Percentiles rank a stretch among this genome's conserved stretches.
Conservation (phyloP, 2,797 vertebrate species). For the Eulemur mongoz region DNA sequence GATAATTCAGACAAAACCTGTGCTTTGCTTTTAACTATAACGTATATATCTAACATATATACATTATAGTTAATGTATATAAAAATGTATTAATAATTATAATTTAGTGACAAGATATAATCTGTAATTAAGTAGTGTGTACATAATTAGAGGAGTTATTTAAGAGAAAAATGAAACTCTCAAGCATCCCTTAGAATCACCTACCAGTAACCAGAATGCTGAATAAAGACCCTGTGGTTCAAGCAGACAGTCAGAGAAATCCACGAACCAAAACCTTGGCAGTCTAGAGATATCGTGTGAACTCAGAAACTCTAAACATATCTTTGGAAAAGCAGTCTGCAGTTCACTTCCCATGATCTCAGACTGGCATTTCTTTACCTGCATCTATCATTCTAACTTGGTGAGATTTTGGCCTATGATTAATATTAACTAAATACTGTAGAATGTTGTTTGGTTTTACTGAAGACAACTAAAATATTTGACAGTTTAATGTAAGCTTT, state of each 20-base stretch:
- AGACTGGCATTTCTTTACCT: not conserved
- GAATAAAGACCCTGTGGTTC: not conserved
- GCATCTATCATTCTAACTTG: not conserved
- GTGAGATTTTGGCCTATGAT: not conserved
- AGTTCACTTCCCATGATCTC: not conserved
- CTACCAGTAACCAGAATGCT: not conserved
- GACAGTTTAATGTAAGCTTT: not conserved
- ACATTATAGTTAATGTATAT: not conserved
- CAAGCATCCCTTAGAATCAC: not conserved
- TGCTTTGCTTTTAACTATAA: slow-evolving; percentile 1
- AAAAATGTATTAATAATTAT: not conserved
- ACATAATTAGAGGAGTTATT: not conserved
- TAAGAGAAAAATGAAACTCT: slow-evolving; percentile 14
- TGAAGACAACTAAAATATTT: not conserved
- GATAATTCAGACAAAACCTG: slow-evolving; percentile 2
- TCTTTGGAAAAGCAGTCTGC: not conserved
- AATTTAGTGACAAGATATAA: slow-evolving; percentile 13
- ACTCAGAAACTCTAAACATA: not conserved
- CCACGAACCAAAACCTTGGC: not conserved
- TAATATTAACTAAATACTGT: not conserved
- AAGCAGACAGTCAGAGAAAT: slow-evolving; percentile 29
- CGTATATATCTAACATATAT: not conserved
- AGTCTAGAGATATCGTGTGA: not conserved
- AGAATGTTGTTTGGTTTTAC: slow-evolving; percentile 5
- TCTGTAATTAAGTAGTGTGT: not conserved